Evolutionary conservation across 2,113 vertebrate genomes (phyloP).

Genomic region (Raja brachyura): DNA sequence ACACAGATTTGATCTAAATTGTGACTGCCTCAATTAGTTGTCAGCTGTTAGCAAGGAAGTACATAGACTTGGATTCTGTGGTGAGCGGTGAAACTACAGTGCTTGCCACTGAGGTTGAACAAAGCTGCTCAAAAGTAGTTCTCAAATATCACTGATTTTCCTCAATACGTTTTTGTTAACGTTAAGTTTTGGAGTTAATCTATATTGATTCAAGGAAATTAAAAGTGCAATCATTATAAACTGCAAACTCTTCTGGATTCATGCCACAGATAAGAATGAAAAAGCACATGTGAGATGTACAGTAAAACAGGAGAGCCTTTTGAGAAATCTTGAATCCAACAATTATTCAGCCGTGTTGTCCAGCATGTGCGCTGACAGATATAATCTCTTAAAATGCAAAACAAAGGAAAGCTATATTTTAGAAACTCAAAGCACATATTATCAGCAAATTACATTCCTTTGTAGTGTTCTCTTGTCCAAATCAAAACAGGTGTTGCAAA

Average conservation of each 20-base stretch:
- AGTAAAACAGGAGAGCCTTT: neutral
- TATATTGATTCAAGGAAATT: neutral
- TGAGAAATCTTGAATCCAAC: neutral
- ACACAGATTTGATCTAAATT: too few relatives aligned
- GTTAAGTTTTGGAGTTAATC: too few relatives aligned
- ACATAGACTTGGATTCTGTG: too few relatives aligned
- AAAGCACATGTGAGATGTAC: neutral
- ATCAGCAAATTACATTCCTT: conserved; percentile 4
- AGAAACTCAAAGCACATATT: neutral
- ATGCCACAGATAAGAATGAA: neutral
- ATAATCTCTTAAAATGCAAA: neutral
- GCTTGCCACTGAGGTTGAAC: too few relatives aligned
- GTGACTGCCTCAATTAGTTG: too few relatives aligned
- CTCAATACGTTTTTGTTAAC: too few relatives aligned
- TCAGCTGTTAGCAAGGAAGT: too few relatives aligned
- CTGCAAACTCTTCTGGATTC: neutral
- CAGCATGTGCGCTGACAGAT: neutral
- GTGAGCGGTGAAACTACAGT: too few relatives aligned
- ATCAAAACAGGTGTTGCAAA: neutral
- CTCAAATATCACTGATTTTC: too few relatives aligned
- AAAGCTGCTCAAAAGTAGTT: too few relatives aligned
- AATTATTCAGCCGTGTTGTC: neutral
- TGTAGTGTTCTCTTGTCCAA: neutral
- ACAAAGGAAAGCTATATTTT: neutral
- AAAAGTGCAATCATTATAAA: neutral